Evolutionary conservation across 2,113 vertebrate genomes (phyloP).

Genomic region (Phodopus roborovskii): DNA sequence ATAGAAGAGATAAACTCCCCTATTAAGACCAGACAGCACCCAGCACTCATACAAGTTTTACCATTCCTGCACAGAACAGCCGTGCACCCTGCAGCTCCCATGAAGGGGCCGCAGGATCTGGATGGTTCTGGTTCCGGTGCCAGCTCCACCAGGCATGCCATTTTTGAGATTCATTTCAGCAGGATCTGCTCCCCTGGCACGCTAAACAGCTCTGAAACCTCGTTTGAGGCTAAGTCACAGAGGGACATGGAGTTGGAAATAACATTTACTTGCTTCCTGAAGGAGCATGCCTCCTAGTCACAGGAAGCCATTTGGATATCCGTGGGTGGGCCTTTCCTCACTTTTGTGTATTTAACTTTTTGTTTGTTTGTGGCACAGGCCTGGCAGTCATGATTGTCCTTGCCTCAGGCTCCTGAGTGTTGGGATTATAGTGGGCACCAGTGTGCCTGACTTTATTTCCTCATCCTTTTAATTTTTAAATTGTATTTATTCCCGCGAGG

Average conservation of each 20-base stretch:
- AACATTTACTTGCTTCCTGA: not conserved
- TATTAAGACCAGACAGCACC: not conserved
- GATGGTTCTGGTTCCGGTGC: conserved; percentile 45
- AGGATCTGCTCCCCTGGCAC: not conserved
- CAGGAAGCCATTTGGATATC: not conserved
- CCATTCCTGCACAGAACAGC: not conserved
- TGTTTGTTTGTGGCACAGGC: not conserved
- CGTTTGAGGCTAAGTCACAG: not conserved
- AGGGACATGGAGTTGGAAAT: not conserved
- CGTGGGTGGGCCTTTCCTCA: not conserved
- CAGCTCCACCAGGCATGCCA: not conserved
- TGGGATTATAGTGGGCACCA: not conserved
- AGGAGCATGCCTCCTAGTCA: not conserved
- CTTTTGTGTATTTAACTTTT: not conserved
- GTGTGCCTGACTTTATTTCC: not conserved
- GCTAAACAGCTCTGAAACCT: not conserved
- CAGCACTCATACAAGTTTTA: not conserved
- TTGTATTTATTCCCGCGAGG: not conserved
- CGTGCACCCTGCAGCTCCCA: not conserved
- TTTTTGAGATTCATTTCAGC: conserved; percentile 32
- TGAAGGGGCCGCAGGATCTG: conserved; percentile 19
- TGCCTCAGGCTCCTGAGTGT: not conserved
- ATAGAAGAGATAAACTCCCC: not conserved
- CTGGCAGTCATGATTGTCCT: not conserved
- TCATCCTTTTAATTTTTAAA: not conserved